A percentile compares a stretch with the other conserved stretches of the same genome.
Evolutionary conservation across 2,113 vertebrate species (phyloP).

Genomic region (Oxygymnocypris stewartii): DNA sequence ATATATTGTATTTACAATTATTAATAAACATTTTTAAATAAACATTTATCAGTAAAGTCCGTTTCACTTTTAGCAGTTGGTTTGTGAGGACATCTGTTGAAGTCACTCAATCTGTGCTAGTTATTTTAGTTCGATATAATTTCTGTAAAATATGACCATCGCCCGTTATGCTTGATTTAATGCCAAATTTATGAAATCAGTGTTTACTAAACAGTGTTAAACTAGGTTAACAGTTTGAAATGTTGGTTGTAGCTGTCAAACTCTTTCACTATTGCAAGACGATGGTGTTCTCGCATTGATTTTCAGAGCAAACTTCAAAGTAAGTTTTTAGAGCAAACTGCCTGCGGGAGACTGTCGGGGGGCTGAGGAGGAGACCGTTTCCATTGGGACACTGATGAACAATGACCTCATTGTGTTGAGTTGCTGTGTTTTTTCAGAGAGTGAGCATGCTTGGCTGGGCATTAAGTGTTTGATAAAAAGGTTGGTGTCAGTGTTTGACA

Average conservation of each 20-base stretch:
- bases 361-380: slow-evolving; percentile 9
- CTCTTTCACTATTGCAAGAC: neutral
- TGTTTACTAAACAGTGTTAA: neutral
- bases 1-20: slow-evolving; percentile 31
- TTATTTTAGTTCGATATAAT: neutral
- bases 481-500: neutral
- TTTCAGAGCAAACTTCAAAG: slow-evolving; percentile 26
- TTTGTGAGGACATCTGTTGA: neutral
- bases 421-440: neutral
- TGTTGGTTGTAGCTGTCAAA: neutral
- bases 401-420: slow-evolving; percentile 25
- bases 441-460: slow-evolving; percentile 30
- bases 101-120: neutral
- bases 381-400: slow-evolving; percentile 23
- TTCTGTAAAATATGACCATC: neutral
- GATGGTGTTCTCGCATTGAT: neutral
- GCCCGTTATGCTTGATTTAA: neutral
- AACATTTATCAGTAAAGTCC: slow-evolving; percentile 8
- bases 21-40: slow-evolving; percentile 52
- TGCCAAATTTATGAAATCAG: neutral
- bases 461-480: slow-evolving; percentile 33
- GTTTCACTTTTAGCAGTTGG: neutral
- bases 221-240: neutral
- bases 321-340: slow-evolving; percentile 14
- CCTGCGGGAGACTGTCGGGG: slow-evolving; percentile 22